A percentile compares a stretch with the other conserved stretches of the same genome.
phyloP scores from a whole-genome alignment of 1,140 invertebrate species.

The Danaus melanippus region DNA sequence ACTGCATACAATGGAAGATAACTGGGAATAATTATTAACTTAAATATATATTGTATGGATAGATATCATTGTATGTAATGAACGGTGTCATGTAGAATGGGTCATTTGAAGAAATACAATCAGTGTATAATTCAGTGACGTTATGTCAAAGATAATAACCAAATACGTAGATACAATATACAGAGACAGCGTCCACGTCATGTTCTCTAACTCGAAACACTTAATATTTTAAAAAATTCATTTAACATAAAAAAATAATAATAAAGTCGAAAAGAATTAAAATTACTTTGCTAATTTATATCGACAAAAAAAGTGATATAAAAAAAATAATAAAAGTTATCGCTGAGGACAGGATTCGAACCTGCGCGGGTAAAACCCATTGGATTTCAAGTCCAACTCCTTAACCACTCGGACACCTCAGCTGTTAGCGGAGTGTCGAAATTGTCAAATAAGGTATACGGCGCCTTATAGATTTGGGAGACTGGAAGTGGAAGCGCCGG shows the following conservation, averaged over 20 bases:
- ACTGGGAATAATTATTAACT: too few species aligned
- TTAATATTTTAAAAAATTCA: too few species aligned
- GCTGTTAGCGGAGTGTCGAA: constrained; percentile 7
- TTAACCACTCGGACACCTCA: constrained; percentile 29
- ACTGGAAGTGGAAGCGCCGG: too few species aligned
- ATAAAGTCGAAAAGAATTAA: neutral
- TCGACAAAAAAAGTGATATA: constrained; percentile 4
- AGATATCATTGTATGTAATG: too few species aligned
- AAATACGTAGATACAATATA: neutral
- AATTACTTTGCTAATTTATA: constrained; percentile 1
- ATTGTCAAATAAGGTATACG: constrained; percentile 7
- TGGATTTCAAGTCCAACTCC: constrained; percentile 26
- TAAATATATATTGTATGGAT: too few species aligned
- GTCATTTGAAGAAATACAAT: too few species aligned
- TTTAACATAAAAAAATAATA: too few species aligned
- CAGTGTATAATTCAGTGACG: too few species aligned
- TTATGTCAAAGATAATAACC: too few species aligned
- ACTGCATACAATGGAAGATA: too few species aligned
- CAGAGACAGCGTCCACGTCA: neutral
- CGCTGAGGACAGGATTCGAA: constrained; percentile 31
- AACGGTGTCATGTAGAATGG: too few species aligned
- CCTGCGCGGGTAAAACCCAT: constrained; percentile 26
- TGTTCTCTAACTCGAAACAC: too few species aligned
- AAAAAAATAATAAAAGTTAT: constrained; percentile 8
- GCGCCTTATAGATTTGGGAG: neutral